Conservation (phyloP, 2,797 vertebrate species). For the Paramormyrops hopkinsi region DNA sequence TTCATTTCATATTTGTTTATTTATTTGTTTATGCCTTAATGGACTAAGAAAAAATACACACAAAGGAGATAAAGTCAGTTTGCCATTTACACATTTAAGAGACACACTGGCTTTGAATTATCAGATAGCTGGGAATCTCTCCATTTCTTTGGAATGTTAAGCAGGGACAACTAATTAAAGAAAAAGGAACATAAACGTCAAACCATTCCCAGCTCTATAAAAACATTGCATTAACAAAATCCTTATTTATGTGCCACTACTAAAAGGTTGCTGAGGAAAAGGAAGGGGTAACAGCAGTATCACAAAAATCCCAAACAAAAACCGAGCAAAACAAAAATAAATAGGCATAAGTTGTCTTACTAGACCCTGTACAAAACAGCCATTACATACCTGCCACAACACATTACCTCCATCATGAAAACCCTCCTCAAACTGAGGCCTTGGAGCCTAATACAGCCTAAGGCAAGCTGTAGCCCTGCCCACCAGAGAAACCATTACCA, state of each 20-base stretch:
- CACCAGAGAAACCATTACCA: too few species aligned
- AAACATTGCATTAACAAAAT: neutral
- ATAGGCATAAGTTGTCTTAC: too few species aligned
- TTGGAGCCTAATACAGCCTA: too few species aligned
- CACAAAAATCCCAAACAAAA: too few species aligned
- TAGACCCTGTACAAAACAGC: too few species aligned
- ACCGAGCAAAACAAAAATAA: too few species aligned
- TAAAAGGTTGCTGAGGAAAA: neutral
- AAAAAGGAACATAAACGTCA: neutral
- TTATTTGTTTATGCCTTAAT: neutral
- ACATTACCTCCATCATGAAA: too few species aligned
- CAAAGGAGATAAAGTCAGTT: neutral
- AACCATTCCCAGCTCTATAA: neutral
- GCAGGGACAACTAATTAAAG: neutral
- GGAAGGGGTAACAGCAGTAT: neutral
- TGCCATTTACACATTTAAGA: neutral
- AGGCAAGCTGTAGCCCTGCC: too few species aligned
- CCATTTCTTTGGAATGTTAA: conserved; percentile 14
- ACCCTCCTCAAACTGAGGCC: too few species aligned
- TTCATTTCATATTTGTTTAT: neutral
- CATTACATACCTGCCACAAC: too few species aligned
- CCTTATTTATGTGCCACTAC: conserved; percentile 1
- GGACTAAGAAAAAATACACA: neutral
- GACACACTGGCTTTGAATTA: neutral
- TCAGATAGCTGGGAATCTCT: neutral